Evolutionary conservation across 2,797 vertebrate genomes (phyloP).

Genomic region (Avahi laniger): DNA sequence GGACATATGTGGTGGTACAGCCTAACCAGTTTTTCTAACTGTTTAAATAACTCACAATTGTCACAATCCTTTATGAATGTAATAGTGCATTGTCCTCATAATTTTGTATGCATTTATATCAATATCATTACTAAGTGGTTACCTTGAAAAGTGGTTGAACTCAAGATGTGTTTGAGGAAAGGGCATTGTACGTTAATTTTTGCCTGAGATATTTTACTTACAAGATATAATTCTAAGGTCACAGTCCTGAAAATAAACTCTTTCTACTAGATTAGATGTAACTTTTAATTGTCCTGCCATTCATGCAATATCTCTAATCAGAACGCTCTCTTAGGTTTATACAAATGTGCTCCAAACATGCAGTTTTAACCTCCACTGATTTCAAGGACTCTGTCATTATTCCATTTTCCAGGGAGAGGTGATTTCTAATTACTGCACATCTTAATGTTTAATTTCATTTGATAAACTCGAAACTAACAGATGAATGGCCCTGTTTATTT

Average conservation of each 20-base stretch:
- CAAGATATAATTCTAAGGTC: conserved; percentile 59
- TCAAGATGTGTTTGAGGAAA: conserved; percentile 30
- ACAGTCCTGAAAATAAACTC: conserved; percentile 76
- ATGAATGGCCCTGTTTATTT: conserved; percentile 71
- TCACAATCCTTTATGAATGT: background rate
- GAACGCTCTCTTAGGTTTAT: conserved; percentile 70
- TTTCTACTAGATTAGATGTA: conserved; percentile 73
- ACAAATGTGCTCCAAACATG: conserved; percentile 77
- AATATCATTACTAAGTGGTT: background rate
- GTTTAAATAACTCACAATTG: background rate
- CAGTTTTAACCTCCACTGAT: conserved; percentile 86
- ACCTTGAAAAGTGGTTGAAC: conserved; percentile 44
- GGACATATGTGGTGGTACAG: background rate
- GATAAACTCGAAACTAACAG: conserved; percentile 77
- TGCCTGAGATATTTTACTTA: conserved; percentile 27
- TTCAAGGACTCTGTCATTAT: conserved; percentile 88
- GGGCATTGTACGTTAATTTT: background rate
- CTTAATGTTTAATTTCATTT: conserved; percentile 79
- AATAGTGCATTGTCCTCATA: background rate
- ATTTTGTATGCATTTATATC: background rate
- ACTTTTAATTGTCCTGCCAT: conserved; percentile 79
- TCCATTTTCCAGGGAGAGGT: conserved; percentile 81
- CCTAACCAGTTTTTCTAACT: background rate
- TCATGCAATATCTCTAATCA: conserved; percentile 83
- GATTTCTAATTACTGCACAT: conserved; percentile 85